These are phyloP conservation scores for Ctenicera cuprea DNA, from an alignment of 2,888 invertebrate genomes.

Conservation along the genomic window DNA sequence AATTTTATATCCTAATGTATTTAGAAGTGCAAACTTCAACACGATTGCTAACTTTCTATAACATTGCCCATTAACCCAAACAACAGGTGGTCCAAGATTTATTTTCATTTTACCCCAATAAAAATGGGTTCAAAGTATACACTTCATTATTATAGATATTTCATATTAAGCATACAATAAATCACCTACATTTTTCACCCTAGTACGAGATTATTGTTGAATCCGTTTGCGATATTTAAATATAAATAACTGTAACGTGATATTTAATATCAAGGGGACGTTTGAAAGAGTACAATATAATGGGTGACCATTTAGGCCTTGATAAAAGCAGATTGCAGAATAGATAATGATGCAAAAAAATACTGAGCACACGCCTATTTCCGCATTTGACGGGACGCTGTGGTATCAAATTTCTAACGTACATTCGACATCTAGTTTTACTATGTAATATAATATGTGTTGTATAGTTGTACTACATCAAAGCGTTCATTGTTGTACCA, in stretches of 20 bases:
- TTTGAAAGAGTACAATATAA: not conserved
- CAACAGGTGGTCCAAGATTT: too few relatives aligned
- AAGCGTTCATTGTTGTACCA: too few relatives aligned
- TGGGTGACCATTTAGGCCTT: not conserved
- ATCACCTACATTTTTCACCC: not conserved
- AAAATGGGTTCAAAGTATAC: too few relatives aligned
- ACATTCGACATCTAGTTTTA: not conserved
- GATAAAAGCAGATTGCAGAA: slow-evolving; percentile 21
- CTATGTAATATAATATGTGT: not conserved
- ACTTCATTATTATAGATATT: too few relatives aligned
- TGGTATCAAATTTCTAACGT: slow-evolving; percentile 16
- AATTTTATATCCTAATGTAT: too few relatives aligned
- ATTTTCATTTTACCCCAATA: too few relatives aligned
- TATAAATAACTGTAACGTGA: slow-evolving; percentile 28
- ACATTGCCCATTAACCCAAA: too few relatives aligned
- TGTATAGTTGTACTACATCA: too few relatives aligned
- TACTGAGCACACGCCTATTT: slow-evolving; percentile 26
- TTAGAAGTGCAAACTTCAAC: too few relatives aligned
- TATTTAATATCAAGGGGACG: slow-evolving; percentile 15
- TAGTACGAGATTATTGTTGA: not conserved
- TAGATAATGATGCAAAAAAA: slow-evolving; percentile 28
- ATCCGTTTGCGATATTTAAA: not conserved
- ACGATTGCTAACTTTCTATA: too few relatives aligned
- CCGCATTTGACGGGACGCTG: slow-evolving; percentile 10
- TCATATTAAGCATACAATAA: too few relatives aligned